Evolutionary conservation across 2,888 invertebrate genomes (phyloP), one percentile per base, ranked within the genome.

Genomic region (Tipula helvola): DNA sequence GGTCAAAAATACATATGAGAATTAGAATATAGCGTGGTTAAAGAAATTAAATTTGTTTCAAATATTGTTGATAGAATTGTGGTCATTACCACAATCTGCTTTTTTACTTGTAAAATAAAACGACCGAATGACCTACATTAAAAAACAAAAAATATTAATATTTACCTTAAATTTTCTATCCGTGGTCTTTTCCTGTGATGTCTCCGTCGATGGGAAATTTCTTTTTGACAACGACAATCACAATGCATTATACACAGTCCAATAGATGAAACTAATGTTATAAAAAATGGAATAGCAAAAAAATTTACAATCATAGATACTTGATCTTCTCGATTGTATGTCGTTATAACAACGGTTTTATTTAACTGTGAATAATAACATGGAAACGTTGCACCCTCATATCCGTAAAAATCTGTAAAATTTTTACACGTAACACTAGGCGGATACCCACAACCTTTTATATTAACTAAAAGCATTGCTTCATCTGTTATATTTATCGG

Each of bases 361-460:
- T 97, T 97, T 89, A 96, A 95, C 89, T 96, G 93, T 91, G 97
- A 97, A 91, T 97, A 97, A 92, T 95, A 97, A 90, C 97, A 97
- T 85, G 97, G 97, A 91, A 96, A 97, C 88, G 94, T 93, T 89
- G 95, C 95, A 87, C 95, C 93, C 88, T 93, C 93, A 89, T 93
- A 94, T 52, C 96, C 96, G 90, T 95, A 97, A 89, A 95, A 95
- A 88, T 93, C 93, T 86, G 95, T 94, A 89, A 95, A 96, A 89
- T 93, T 93, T 87, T 96, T 94, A 91, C 97, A 97, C 90, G 96
- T 96, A 41, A 97, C 97, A 89, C 94, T 93, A 1, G 97, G 97
- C 83, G 97, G 97, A 92, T 97, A 97, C 39, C 97, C 97, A 90
- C 97, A 97, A 86, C 97, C 97, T 92, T 97, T 97, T 57, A 97